Evolutionary conservation across 2,888 invertebrate species (phyloP).

Genomic region (Zele albiditarsus): DNA sequence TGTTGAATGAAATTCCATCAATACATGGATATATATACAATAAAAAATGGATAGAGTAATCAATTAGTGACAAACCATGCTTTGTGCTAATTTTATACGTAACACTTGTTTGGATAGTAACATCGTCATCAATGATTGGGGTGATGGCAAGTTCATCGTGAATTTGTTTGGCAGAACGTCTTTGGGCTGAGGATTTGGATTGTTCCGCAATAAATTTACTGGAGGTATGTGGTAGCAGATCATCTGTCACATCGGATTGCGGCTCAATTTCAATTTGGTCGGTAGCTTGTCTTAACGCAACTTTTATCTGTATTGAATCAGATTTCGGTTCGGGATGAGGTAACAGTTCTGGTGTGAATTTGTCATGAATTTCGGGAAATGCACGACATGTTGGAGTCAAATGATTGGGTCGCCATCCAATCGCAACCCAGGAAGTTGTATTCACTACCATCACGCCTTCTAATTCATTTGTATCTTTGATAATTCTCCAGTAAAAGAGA

Average conservation of each 20-base stretch:
- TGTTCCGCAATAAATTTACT: constrained; percentile 64
- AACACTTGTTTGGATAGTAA: constrained; percentile 86
- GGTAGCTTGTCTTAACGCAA: background rate
- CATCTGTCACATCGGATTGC: constrained; percentile 65
- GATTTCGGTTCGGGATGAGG: constrained; percentile 71
- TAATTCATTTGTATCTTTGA: constrained; percentile 88
- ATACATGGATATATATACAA: background rate
- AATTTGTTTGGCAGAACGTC: constrained; percentile 67
- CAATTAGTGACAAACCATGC: constrained; percentile 71
- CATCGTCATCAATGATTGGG: constrained; percentile 72
- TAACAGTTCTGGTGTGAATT: constrained; percentile 67
- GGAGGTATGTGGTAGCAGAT: constrained; percentile 69
- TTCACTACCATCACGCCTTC: constrained; percentile 92
- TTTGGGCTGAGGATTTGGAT: constrained; percentile 62
- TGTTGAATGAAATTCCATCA: constrained; percentile 43
- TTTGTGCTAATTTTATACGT: constrained; percentile 84
- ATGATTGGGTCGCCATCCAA: constrained; percentile 93
- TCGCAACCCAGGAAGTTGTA: constrained; percentile 84
- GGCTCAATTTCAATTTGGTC: constrained; percentile 63
- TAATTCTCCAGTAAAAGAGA: constrained; percentile 88
- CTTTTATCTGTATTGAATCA: constrained; percentile 54
- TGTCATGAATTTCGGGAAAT: constrained; percentile 81
- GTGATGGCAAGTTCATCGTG: constrained; percentile 53
- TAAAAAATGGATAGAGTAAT: background rate
- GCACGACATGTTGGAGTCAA: constrained; percentile 85